These are phyloP conservation scores for Protomyctophum bolini DNA, from an alignment of 2,113 vertebrate species.

Conservation along the genomic window DNA sequence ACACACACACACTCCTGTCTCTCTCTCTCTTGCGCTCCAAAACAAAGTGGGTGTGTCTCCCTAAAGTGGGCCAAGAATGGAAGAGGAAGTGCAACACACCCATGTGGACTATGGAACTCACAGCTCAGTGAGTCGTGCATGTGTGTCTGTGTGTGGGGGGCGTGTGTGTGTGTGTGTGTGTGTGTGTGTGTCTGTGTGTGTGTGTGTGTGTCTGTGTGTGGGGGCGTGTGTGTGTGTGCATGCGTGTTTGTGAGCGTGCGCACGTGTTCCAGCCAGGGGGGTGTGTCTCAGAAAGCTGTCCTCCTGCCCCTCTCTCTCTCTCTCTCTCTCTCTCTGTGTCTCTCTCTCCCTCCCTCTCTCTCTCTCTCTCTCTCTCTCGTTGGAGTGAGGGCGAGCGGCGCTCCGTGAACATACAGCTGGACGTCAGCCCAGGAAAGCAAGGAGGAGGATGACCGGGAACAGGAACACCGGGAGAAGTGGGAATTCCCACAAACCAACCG, in stretches of 20 bases:
- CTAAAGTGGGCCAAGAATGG: slow-evolving; percentile 40
- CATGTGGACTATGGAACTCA: slow-evolving; percentile 34
- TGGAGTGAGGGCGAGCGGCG: slow-evolving; percentile 8
- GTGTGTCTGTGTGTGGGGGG: slow-evolving; percentile 4
- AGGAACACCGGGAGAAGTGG: slow-evolving; percentile 22
- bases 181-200: no score
- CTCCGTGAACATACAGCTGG: slow-evolving; percentile 26
- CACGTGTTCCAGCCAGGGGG: not conserved
- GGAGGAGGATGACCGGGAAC: slow-evolving; percentile 18
- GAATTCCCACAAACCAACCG: not conserved
- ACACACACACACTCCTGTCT: not conserved
- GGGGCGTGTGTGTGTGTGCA: not conserved
- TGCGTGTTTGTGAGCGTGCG: not conserved
- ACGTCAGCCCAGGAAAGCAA: slow-evolving; percentile 17
- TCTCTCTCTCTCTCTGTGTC: not conserved
- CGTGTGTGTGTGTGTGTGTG: no score
- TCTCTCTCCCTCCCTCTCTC: not conserved
- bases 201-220: no score
- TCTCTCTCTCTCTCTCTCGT: slow-evolving; percentile 6
- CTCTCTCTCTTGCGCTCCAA: slow-evolving; percentile 46
- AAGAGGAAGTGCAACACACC: slow-evolving; percentile 53
- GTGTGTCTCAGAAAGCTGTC: not conserved
- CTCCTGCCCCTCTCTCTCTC: slow-evolving; percentile 2
- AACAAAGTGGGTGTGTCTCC: slow-evolving; percentile 66
- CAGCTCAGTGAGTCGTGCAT: not conserved